Evolutionary conservation across 2,113 vertebrate species (phyloP), one percentile per base, ranked within the genome.

Genomic region (Notiomystis cincta): DNA sequence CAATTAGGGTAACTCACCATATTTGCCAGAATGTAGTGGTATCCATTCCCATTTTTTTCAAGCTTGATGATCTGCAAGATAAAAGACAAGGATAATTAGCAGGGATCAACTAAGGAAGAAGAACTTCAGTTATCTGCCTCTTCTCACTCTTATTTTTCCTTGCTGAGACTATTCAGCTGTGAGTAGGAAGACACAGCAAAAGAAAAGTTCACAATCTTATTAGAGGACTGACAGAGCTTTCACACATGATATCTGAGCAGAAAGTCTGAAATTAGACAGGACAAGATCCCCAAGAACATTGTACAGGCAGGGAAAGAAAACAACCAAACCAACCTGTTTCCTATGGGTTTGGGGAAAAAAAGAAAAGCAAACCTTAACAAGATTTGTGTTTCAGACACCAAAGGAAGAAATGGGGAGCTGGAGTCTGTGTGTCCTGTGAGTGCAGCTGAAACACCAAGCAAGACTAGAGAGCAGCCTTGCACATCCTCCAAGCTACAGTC

Each of bases 11-110:
- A 94, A 93, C 99, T 99, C 98, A 99, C 99, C 99, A 99, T 97
- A 97, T 99, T 99, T 92, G 99, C 99, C 82, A 99, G 98, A 87
- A 99, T 99, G 98, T 99, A 99, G 96, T 99, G 99, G 95, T 99
- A 99, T 37, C 99, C 99, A 27, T 99, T 99, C 75, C 99, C 98
- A 18, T 99, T 99, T 97, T 99, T 99, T 95, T 99, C 99, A 87
- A 99, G 98, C 65, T 98, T 98, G 67, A 99, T 98, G 76, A 99
- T 99, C 99, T 99, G 96, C 11, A 98, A 94, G 54, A 75, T 44
- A 71, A 93, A 98, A 76, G 98, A 6, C 87, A 93, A 25, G 45
- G 38, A 66, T 82, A 66, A 79, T 96, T 90, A 95, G 45, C 38
- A 82, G 18, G 71, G 12, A 51, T 10, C 60, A 79, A 9, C 45